Conservation (phyloP, 1,140 invertebrate species). For the Drosophila nikananu region DNA sequence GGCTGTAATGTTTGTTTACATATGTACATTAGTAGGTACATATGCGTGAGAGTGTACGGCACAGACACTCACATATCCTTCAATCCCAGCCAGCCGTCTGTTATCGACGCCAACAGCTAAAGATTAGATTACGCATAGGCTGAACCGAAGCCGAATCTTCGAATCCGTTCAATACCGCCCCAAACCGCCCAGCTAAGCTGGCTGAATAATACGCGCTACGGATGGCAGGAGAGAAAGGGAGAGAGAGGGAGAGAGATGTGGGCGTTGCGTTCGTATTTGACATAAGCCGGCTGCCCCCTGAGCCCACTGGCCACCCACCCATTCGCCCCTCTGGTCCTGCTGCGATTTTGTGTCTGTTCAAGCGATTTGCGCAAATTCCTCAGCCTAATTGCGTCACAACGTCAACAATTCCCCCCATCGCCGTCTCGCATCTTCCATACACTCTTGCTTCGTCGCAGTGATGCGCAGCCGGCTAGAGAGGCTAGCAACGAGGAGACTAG, state of each 20-base stretch:
- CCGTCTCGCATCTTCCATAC: slow-evolving; percentile 14
- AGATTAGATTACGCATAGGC: slow-evolving; percentile 63
- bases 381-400: slow-evolving; percentile 74
- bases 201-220: slow-evolving; percentile 1
- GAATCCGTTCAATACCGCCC: slow-evolving; percentile 58
- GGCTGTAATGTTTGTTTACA: slow-evolving; percentile 68
- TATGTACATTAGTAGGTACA: neutral
- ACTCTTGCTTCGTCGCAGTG: neutral
- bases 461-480: neutral
- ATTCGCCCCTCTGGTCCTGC: slow-evolving; percentile 7
- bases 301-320: slow-evolving; percentile 10
- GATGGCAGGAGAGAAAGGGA: neutral
- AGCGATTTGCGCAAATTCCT: slow-evolving; percentile 78
- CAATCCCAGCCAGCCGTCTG: slow-evolving; percentile 19
- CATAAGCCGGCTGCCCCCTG: slow-evolving; percentile 52
- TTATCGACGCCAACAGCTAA: slow-evolving; percentile 46
- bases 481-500: neutral
- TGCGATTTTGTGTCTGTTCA: slow-evolving; percentile 57
- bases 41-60: neutral
- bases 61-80: slow-evolving; percentile 26
- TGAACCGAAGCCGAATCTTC: neutral
- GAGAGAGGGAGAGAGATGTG: slow-evolving; percentile 13
- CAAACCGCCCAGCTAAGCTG: slow-evolving; percentile 48
- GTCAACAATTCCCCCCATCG: slow-evolving; percentile 56
- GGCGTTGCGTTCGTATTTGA: slow-evolving; percentile 28